These are phyloP conservation scores for Bombus picipes DNA, from an alignment of 1,140 invertebrate genomes.

Conservation along the genomic window DNA sequence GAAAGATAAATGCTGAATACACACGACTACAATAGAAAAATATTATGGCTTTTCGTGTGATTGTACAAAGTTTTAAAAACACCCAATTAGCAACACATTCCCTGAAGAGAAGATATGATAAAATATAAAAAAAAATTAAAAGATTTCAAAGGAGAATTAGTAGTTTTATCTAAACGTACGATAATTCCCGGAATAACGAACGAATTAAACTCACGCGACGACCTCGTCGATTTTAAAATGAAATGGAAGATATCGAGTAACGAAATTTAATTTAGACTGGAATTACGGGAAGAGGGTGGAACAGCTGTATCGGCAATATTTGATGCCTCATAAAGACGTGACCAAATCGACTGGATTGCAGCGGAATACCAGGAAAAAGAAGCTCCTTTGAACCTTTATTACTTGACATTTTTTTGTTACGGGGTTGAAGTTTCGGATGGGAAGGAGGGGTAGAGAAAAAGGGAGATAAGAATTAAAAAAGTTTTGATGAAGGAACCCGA, in stretches of 20 bases:
- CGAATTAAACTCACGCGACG: neutral
- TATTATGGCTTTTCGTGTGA: neutral
- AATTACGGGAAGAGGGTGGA: neutral
- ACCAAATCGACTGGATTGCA: neutral
- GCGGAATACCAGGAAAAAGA: neutral
- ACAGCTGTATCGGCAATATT: slow-evolving; percentile 3
- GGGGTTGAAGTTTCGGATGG: neutral
- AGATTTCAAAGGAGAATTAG: neutral
- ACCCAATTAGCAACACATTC: neutral
- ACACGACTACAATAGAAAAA: neutral
- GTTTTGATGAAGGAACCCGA: neutral
- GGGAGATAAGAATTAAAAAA: neutral
- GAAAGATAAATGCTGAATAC: neutral
- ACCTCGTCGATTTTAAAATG: slow-evolving; percentile 1
- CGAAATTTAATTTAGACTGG: slow-evolving; percentile 19
- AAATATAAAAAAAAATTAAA: neutral
- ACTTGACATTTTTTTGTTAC: neutral
- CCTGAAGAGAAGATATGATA: neutral
- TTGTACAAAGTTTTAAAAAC: neutral
- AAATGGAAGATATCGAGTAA: neutral
- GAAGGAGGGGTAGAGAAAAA: neutral
- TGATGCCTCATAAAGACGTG: neutral
- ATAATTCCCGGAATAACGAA: neutral
- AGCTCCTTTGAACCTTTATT: neutral
- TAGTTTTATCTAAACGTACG: neutral